Base-by-base conservation (phyloP, 2,113 vertebrate genomes). In the Corythornis cristatus region DNA sequence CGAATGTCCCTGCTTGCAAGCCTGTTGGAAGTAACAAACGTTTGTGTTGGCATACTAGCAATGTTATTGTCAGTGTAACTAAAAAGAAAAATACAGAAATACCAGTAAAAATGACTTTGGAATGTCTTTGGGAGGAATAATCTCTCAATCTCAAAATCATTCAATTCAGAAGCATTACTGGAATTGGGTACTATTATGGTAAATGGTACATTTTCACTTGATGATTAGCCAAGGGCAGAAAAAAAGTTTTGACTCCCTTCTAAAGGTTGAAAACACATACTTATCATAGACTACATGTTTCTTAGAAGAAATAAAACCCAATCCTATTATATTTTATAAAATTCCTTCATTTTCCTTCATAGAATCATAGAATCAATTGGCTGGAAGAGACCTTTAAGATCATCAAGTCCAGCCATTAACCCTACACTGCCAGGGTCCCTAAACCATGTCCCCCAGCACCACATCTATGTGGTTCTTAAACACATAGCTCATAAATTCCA, bases 321-420 rank as follows among this genome's bases (percentile, higher is more conserved):
- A 16, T 9, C 1, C 2, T 25, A 58, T 46, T 79, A n/a, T 11
- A 73, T 91, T 95, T 94, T 92, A n/a, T 22, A 21, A 64, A 21
- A 50, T 93, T 93, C 40, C 43, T 93, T 56, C n/a, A 58, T 21
- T 91, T 93, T 95, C 65, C 53, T 93, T 76, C 77, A 61, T 37
- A 37, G 37, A 37, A 37, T 74, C 75, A 61, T 37, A 37, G 37
- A 37, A 37, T 37, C 10, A 37, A 10, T 37, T 37, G 37, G 9
- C 37, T 37, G 37, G 37, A 37, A 37, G 37, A 37, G 37, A 37
- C 37, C 9, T 37, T 37, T 37, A 37, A 37, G 37, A 37, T 37
- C 37, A 37, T 37, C 37, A 37, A 37, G 37, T 37, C 37, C 37
- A 37, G 37, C 37, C 37, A 37, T 37, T 37, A 37, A 37, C 37